Conservation (phyloP, 2,888 invertebrate genomes). For the Ryuthela nishihirai region DNA sequence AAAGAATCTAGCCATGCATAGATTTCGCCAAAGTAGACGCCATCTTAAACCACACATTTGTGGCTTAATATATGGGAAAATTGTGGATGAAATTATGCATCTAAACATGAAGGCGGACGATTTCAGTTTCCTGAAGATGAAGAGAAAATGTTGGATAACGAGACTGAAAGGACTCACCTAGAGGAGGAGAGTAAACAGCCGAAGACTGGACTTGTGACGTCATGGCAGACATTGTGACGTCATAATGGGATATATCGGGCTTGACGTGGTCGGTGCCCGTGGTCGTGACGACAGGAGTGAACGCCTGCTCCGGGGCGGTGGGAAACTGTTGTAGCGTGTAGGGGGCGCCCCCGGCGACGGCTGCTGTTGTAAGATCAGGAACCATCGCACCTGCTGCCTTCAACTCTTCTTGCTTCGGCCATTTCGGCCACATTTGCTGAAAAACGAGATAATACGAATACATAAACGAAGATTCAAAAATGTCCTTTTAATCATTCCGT, state of each 20-base stretch:
- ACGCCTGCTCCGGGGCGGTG: conserved; percentile 34
- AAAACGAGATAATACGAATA: conserved; percentile 11
- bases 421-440: conserved; percentile 40
- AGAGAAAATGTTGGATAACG: too few relatives aligned
- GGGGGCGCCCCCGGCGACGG: conserved; percentile 28
- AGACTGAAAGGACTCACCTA: conserved; percentile 57
- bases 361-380: conserved; percentile 33
- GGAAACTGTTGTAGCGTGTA: conserved; percentile 32
- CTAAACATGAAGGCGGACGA: too few relatives aligned
- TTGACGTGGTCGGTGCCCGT: conserved; percentile 28
- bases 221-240: conserved; percentile 51
- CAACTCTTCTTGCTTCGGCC: conserved; percentile 38
- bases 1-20: too few relatives aligned
- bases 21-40: too few relatives aligned
- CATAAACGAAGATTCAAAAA: too few relatives aligned
- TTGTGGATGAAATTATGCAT: too few relatives aligned
- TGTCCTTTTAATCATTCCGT: too few relatives aligned
- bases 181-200: conserved; percentile 71
- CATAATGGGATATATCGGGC: conserved; percentile 27
- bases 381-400: conserved; percentile 34
- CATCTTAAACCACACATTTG: too few relatives aligned
- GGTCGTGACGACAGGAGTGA: conserved; percentile 32
- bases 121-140: too few relatives aligned
- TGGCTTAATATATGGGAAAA: too few relatives aligned
- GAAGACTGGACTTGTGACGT: conserved; percentile 59